These are phyloP conservation scores for Scelioninae gen. 1 DNA, from an alignment of 2,888 invertebrate species.

Conservation along the genomic window DNA sequence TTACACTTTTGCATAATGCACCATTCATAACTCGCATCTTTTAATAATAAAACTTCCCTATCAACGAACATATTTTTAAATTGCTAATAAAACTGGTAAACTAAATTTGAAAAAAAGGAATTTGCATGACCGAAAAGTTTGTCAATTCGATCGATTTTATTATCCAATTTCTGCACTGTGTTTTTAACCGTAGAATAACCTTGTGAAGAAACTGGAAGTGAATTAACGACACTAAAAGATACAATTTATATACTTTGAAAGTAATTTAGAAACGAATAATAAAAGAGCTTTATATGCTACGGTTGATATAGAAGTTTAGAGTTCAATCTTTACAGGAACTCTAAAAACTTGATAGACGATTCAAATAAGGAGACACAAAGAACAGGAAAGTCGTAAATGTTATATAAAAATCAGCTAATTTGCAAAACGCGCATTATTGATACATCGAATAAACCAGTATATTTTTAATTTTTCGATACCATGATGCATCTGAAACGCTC, in stretches of 20 bases:
- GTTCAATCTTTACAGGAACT: constrained; percentile 21
- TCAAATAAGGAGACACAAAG: constrained; percentile 26
- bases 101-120: neutral
- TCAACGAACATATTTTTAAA: neutral
- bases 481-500: constrained; percentile 7
- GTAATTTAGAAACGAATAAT: constrained; percentile 43
- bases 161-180: constrained; percentile 13
- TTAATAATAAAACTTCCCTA: neutral
- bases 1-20: neutral
- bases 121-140: constrained; percentile 43
- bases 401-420: constrained; percentile 42
- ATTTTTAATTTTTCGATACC: constrained; percentile 13
- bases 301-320: constrained; percentile 33
- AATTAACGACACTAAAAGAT: constrained; percentile 52
- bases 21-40: constrained; percentile 3
- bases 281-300: constrained; percentile 43
- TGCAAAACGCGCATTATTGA: constrained; percentile 17
- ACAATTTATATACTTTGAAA: constrained; percentile 47
- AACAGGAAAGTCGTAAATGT: constrained; percentile 48
- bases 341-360: constrained; percentile 13
- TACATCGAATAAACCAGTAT: constrained; percentile 21
- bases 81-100: constrained; percentile 15
- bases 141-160: constrained; percentile 36
- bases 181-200: constrained; percentile 23
- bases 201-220: constrained; percentile 39